Evolutionary conservation across 2,113 vertebrate genomes (phyloP).

Genomic region (Nestor notabilis): DNA sequence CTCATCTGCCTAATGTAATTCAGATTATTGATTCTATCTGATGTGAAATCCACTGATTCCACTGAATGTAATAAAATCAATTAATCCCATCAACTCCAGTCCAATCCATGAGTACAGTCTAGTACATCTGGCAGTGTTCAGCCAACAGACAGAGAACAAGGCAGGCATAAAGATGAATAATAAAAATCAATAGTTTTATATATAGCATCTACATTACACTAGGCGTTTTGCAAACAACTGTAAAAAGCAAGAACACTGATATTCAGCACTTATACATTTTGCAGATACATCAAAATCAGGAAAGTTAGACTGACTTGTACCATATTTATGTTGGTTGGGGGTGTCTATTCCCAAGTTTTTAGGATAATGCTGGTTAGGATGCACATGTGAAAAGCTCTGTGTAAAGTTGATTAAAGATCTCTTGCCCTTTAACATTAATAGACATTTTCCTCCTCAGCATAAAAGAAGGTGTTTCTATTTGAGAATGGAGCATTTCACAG

Average conservation of each 20-base stretch:
- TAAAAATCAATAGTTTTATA: conserved; percentile 23
- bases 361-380: not conserved
- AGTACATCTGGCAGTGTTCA: conserved; percentile 16
- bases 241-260: not conserved
- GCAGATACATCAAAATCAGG: not conserved
- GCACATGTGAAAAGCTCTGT: not conserved
- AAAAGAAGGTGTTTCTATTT: not conserved
- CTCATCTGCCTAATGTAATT: conserved; percentile 41
- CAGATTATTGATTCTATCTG: conserved; percentile 37
- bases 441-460: not conserved
- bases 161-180: conserved; percentile 4
- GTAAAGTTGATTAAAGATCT: not conserved
- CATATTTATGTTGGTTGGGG: not conserved
- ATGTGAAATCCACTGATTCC: conserved; percentile 53
- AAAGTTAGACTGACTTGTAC: not conserved
- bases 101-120: not conserved
- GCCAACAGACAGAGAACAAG: not conserved
- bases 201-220: not conserved
- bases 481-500: not conserved
- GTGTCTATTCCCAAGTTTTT: not conserved
- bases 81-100: conserved; percentile 37
- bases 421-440: not conserved
- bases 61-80: conserved; percentile 47
- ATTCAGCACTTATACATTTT: not conserved
- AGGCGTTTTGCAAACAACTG: not conserved